Evolutionary conservation across 1,140 invertebrate species (phyloP).

Genomic region (Drosophila ananassae): DNA sequence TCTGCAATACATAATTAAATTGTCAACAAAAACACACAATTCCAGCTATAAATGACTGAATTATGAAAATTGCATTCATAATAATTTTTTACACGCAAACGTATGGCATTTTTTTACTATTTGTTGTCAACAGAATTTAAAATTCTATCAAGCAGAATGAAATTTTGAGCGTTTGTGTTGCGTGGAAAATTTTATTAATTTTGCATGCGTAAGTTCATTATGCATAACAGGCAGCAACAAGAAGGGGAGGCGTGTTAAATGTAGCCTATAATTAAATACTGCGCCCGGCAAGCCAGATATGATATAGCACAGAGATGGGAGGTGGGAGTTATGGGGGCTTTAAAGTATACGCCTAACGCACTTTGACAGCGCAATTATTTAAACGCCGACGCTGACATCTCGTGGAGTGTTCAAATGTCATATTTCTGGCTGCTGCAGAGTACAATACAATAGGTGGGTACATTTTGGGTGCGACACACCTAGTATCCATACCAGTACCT

Average conservation of each 20-base stretch:
- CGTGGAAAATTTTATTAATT: constrained; percentile 70
- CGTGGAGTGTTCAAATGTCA: constrained; percentile 45
- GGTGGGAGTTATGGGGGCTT: not conserved
- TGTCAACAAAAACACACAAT: constrained; percentile 13
- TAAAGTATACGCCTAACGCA: constrained; percentile 47
- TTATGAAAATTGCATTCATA: constrained; percentile 72
- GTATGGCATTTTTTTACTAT: not conserved
- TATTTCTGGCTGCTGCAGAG: constrained; percentile 20
- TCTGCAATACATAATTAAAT: constrained; percentile 44
- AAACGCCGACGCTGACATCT: constrained; percentile 45
- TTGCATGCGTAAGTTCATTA: constrained; percentile 70
- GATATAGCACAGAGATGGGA: not conserved
- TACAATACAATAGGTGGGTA: constrained; percentile 20
- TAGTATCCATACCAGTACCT: constrained; percentile 7
- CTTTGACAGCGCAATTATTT: constrained; percentile 63
- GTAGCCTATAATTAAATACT: constrained; percentile 74
- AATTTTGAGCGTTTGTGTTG: constrained; percentile 55
- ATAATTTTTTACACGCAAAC: constrained; percentile 33
- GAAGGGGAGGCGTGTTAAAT: constrained; percentile 57
- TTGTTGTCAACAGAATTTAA: constrained; percentile 23
- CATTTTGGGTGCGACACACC: constrained; percentile 36
- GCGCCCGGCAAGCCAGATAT: constrained; percentile 1
- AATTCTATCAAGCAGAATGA: constrained; percentile 66
- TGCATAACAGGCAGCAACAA: constrained; percentile 57
- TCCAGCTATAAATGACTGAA: constrained; percentile 15